Evolutionary conservation across 2,888 invertebrate genomes (phyloP), one percentile per base, ranked within the genome.

Genomic region (Fissipunctia ypsillon): DNA sequence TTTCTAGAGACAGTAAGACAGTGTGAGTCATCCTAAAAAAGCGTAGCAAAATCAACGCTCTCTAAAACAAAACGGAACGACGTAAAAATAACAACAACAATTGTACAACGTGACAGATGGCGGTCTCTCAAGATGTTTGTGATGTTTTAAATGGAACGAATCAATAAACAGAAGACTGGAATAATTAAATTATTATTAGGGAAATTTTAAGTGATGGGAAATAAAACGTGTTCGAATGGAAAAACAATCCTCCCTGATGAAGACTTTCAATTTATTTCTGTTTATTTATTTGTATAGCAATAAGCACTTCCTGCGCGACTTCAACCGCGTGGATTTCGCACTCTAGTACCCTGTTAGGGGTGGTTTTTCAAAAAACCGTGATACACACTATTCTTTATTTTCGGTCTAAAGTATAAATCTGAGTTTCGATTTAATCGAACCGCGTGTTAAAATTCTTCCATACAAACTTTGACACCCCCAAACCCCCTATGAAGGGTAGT

Each of bases 71-170:
- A 77, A 66, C 2, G 35, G 56, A 48, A 0, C 14, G 0, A 81
- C 61, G 38, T 35, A 61, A 81, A 80, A 76, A 81, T 50, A 66
- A 76, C 50, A 81, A 52, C 64, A 75, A 56, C 5, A 12, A 76
- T 45, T 63, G 66, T 67, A 68, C 65, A 64, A 59, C 68, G 59
- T 68, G 82, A 81, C 82, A 82, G 78, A 81, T 81, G 77, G 54
- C 38, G 50, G 35, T 31, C 43, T 35, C 50, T 14, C 35, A 31
- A 56, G 66, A 66, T 61, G 38, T 38, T 38, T 38, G 38, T 9
- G 38, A 38, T 38, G 38, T 66, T 69, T 56, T 52, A 52, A 81
- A 64, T 52, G n/a, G 35, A 56, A 82, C 60, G 56, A 69, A 78
- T 69, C 54, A 60, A 82, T 60, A 65, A 56, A 65, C 35, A 57